Evolutionary conservation across 2,113 vertebrate species (phyloP).

Genomic region (Acanthisitta chloris): DNA sequence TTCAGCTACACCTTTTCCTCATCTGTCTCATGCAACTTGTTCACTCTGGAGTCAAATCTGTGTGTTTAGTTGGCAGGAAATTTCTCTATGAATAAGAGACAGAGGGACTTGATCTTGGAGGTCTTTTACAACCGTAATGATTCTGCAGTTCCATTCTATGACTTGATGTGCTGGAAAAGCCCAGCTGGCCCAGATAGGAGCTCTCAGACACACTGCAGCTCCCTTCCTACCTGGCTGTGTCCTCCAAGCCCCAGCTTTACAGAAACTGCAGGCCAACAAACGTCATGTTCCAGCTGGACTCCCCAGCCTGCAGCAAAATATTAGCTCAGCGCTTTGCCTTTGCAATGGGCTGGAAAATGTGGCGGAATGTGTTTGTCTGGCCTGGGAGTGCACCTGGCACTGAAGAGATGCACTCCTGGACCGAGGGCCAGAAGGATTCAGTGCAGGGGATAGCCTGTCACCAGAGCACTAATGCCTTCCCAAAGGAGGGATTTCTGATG

Average conservation of each 20-base stretch:
- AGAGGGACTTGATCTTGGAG: not conserved
- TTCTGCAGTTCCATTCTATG: not conserved
- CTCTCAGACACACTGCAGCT: not conserved
- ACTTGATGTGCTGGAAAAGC: not conserved
- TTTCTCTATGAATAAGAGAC: not conserved
- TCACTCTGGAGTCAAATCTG: not conserved
- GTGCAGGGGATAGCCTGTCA: not conserved
- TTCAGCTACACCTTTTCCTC: not conserved
- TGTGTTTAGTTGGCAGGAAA: not conserved
- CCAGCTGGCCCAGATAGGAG: not conserved
- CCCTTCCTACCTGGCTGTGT: not conserved
- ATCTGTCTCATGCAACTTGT: not conserved
- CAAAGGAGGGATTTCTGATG: not conserved
- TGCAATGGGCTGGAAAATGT: not conserved
- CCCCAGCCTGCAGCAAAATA: not conserved
- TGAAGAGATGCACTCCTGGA: not conserved
- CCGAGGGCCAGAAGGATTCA: not conserved
- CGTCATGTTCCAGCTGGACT: not conserved
- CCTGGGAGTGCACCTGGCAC: not conserved
- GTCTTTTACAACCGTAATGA: not conserved
- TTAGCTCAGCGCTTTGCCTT: not conserved
- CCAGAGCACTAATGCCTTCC: not conserved
- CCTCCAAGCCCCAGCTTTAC: not conserved
- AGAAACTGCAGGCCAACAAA: not conserved
- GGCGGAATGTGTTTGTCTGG: not conserved